phyloP scores from a whole-genome alignment of 2,113 vertebrate species.

The Machaerirhynchus nigripectus region DNA sequence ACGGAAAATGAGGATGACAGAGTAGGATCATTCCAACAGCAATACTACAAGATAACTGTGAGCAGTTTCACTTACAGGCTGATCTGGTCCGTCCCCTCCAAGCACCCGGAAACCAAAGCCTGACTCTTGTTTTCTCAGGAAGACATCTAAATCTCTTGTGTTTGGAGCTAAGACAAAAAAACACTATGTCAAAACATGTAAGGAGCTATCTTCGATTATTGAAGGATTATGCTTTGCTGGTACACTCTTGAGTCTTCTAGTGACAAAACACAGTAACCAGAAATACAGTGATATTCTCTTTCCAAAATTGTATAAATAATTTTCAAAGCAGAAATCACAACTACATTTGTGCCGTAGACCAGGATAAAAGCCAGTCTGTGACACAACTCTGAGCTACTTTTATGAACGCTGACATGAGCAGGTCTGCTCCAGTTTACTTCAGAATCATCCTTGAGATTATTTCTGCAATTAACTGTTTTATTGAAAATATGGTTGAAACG shows the following conservation, averaged over 20 bases:
- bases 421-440: neutral
- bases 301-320: neutral
- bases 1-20: neutral
- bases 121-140: conserved; percentile 93
- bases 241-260: neutral
- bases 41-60: neutral
- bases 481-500: neutral
- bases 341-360: neutral
- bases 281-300: neutral
- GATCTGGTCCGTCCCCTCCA: conserved; percentile 93
- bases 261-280: neutral
- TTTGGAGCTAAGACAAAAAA: conserved; percentile 82
- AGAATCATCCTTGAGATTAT: neutral
- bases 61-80: conserved; percentile 83
- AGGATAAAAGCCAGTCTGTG: neutral
- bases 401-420: neutral
- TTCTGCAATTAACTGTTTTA: neutral
- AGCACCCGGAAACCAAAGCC: conserved; percentile 97
- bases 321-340: neutral
- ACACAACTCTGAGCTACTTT: neutral
- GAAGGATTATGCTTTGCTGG: neutral
- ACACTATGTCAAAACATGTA: neutral
- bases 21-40: neutral
- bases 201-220: neutral
- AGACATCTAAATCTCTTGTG: conserved; percentile 93